A percentile compares a stretch with the other conserved stretches of the same genome.
phyloP scores from a whole-genome alignment of 2,888 invertebrate species.

The Mimachlamys varia region DNA sequence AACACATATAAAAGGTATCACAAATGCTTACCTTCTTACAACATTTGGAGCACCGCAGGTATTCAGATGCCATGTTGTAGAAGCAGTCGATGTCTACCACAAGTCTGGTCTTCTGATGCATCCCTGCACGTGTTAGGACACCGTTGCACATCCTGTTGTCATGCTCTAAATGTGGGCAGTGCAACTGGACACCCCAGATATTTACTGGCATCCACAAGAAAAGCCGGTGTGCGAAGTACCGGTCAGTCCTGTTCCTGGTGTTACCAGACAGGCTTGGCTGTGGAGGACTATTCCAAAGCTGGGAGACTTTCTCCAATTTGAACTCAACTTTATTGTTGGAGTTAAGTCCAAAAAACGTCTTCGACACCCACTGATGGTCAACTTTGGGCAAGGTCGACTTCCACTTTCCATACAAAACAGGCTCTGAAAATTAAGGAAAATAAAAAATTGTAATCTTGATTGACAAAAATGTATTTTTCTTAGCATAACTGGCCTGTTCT shows the following conservation, averaged over 20 bases:
- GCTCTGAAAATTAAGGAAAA: not conserved
- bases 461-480: too few relatives aligned
- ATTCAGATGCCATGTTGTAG: slow-evolving; percentile 59
- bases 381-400: slow-evolving; percentile 27
- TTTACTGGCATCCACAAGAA: slow-evolving; percentile 48
- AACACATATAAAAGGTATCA: too few relatives aligned
- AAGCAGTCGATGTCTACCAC: slow-evolving; percentile 61
- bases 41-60: slow-evolving; percentile 56
- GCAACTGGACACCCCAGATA: slow-evolving; percentile 21
- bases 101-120: slow-evolving; percentile 50
- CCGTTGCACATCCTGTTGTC: not conserved
- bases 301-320: not conserved
- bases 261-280: slow-evolving; percentile 28
- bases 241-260: slow-evolving; percentile 28
- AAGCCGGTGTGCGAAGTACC: slow-evolving; percentile 40
- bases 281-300: slow-evolving; percentile 41
- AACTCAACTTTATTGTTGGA: not conserved
- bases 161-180: not conserved
- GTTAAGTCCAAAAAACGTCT: not conserved
- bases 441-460: not conserved
- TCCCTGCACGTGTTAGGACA: slow-evolving; percentile 52
- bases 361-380: slow-evolving; percentile 42
- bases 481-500: too few relatives aligned
- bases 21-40: slow-evolving; percentile 1
- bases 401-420: slow-evolving; percentile 35